Percentiles rank a stretch among this genome's conserved stretches.
phyloP scores from a whole-genome alignment of 2,888 invertebrate species.

The Operophtera brumata region DNA sequence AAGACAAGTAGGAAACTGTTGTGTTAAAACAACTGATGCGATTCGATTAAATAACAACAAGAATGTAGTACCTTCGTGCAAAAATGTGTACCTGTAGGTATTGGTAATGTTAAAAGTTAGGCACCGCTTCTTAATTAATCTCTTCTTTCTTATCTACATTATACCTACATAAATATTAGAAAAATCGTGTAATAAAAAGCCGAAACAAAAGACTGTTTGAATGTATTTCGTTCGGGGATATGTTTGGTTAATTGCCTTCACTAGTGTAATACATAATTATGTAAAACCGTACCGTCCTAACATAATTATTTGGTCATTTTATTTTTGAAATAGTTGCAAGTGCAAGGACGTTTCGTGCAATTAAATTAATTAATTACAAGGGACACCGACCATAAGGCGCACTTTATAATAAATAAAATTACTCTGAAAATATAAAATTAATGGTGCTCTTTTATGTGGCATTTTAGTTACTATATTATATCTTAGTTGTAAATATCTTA shows the following conservation, averaged over 20 bases:
- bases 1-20: too few relatives aligned
- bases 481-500: slow-evolving; percentile 8
- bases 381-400: slow-evolving; percentile 4
- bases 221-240: not conserved
- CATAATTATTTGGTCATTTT: not conserved
- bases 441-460: slow-evolving; percentile 21
- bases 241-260: slow-evolving; percentile 1
- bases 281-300: not conserved
- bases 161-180: not conserved
- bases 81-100: too few relatives aligned
- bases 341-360: slow-evolving; percentile 24
- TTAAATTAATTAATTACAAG: slow-evolving; percentile 10
- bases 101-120: not conserved
- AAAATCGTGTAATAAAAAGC: not conserved
- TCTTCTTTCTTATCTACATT: not conserved
- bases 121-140: not conserved
- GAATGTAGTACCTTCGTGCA: too few relatives aligned
- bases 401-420: slow-evolving; percentile 1
- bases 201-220: slow-evolving; percentile 2
- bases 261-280: not conserved
- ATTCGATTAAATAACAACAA: too few relatives aligned
- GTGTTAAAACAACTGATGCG: too few relatives aligned
- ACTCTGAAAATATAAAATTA: slow-evolving; percentile 5
- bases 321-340: slow-evolving; percentile 3
- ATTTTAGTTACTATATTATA: slow-evolving; percentile 11